These are phyloP conservation scores for Xylocopa sonorina DNA, from an alignment of 1,140 invertebrate species.

Conservation along the genomic window DNA sequence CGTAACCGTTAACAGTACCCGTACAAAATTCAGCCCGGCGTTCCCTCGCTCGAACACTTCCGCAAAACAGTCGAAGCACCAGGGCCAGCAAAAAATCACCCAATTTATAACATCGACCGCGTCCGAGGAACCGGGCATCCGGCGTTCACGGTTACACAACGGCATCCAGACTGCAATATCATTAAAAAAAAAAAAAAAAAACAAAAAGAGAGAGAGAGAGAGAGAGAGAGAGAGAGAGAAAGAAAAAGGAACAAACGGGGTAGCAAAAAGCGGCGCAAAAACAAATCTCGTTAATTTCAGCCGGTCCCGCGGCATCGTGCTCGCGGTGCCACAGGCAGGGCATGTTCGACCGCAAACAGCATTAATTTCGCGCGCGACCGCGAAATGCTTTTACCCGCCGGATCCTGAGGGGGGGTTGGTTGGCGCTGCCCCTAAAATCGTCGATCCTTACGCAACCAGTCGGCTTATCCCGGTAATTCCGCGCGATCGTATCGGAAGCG, in stretches of 20 bases:
- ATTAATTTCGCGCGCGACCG: constrained; percentile 25
- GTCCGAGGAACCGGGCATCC: not conserved
- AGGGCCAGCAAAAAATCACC: not conserved
- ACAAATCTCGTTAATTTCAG: constrained; percentile 10
- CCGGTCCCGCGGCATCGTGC: too few relatives aligned
- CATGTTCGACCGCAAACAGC: constrained; percentile 13
- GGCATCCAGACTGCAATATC: not conserved
- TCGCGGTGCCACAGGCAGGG: not conserved
- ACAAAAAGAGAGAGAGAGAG: not conserved
- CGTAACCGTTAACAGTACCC: too few relatives aligned
- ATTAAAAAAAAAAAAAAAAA: not conserved
- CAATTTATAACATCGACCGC: not conserved
- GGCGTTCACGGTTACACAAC: not conserved
- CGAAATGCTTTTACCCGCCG: constrained; percentile 19
- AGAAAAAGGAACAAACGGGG: not conserved
- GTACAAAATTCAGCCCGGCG: too few relatives aligned
- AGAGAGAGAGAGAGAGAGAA: too few relatives aligned
- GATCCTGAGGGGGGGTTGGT: too few relatives aligned
- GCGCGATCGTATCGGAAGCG: constrained; percentile 11
- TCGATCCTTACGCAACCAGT: constrained; percentile 12
- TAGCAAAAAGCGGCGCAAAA: not conserved
- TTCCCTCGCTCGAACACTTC: too few relatives aligned
- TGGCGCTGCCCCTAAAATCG: not conserved
- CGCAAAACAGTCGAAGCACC: not conserved
- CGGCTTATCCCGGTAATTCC: constrained; percentile 8